phyloP scores from a whole-genome alignment of 2,797 vertebrate genomes.

The Picus viridis region DNA sequence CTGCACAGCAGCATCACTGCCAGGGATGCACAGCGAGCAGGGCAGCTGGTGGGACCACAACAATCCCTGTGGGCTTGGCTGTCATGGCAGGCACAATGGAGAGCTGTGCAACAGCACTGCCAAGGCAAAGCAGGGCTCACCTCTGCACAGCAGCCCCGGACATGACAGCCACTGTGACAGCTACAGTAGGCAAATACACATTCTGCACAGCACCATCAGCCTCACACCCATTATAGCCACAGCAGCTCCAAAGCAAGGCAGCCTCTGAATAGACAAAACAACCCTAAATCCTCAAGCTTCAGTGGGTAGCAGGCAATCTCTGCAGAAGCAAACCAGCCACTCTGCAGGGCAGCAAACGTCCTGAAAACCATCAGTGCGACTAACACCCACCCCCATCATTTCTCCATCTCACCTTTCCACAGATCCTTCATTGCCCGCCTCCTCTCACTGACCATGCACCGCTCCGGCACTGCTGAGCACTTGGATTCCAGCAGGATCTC shows the following conservation, averaged over 20 bases:
- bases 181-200: background rate
- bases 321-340: background rate
- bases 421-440: slow-evolving; percentile 9
- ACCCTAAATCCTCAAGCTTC: background rate
- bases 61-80: slow-evolving; percentile 20
- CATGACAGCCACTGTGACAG: background rate
- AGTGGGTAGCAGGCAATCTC: background rate
- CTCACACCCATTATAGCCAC: background rate
- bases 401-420: slow-evolving; percentile 69
- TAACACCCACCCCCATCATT: background rate
- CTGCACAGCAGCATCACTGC: slow-evolving; percentile 34
- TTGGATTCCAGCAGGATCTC: background rate
- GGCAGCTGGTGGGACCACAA: slow-evolving; percentile 16
- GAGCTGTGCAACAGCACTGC: background rate
- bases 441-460: background rate
- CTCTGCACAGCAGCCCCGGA: background rate
- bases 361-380: background rate
- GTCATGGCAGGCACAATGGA: slow-evolving; percentile 55
- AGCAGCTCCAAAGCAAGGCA: background rate
- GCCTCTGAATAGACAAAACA: slow-evolving; percentile 9
- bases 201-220: background rate
- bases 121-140: background rate
- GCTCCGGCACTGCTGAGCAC: background rate
- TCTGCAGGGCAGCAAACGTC: fast-evolving
- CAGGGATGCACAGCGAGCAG: slow-evolving; percentile 10